Percentiles rank a stretch among this genome's conserved stretches.
phyloP scores from a whole-genome alignment of 2,113 vertebrate genomes.

The Hippolais icterina region DNA sequence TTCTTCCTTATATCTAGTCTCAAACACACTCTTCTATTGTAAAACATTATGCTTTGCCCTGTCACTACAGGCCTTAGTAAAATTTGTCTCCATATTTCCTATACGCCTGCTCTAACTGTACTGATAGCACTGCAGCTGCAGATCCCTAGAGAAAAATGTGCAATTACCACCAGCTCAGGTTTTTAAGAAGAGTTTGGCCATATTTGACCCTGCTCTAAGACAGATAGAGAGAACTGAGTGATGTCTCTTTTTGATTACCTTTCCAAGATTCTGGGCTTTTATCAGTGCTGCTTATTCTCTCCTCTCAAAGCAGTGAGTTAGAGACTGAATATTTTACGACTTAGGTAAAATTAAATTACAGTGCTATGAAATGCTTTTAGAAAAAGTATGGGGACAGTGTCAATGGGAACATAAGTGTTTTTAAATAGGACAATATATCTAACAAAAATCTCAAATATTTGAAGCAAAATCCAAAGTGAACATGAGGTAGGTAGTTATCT shows the following conservation, averaged over 20 bases:
- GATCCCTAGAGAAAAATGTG: neutral
- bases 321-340: neutral
- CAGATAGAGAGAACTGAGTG: neutral
- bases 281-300: neutral
- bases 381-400: neutral
- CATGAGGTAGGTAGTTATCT: neutral
- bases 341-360: neutral
- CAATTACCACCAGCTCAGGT: neutral
- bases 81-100: neutral
- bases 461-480: neutral
- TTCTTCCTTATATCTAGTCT: no score
- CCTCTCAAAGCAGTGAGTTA: neutral
- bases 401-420: neutral
- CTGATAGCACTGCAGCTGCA: neutral
- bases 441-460: neutral
- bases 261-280: neutral
- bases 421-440: neutral
- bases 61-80: fast-evolving
- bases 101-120: neutral
- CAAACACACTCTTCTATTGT: neutral
- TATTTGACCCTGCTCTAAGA: neutral
- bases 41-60: neutral
- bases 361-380: neutral
- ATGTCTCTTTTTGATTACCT: neutral
- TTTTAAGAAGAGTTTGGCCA: neutral